phyloP scores from a whole-genome alignment of 92 coral and sea anemone species.

The Heliopora coerulea region DNA sequence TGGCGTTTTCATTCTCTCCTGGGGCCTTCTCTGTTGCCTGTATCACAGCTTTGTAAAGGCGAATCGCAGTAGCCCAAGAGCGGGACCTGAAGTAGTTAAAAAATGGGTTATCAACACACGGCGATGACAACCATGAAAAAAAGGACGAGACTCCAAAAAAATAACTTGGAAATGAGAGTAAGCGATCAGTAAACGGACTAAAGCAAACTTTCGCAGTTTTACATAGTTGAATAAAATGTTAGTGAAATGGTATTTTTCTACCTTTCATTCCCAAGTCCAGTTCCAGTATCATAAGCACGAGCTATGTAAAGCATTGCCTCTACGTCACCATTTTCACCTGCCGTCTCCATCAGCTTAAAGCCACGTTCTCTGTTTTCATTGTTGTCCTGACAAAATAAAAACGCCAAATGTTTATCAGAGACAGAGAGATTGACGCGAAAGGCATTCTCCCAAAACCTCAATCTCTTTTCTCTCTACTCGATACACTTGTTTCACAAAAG shows the following conservation, averaged over 20 bases:
- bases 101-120: background rate
- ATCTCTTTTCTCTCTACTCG: no score
- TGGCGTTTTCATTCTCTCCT: constrained; percentile 70
- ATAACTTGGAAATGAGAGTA: no score
- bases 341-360: constrained; percentile 74
- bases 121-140: no score
- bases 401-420: no score
- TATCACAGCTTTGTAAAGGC: constrained; percentile 82
- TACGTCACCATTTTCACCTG: constrained; percentile 77
- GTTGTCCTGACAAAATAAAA: constrained; percentile 52
- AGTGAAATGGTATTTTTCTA: no score
- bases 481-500: no score
- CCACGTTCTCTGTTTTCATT: constrained; percentile 74
- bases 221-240: no score
- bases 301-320: constrained; percentile 97
- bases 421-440: no score
- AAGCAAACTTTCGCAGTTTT: no score
- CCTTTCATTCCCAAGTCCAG: constrained; percentile 78
- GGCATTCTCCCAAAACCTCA: no score
- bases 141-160: no score
- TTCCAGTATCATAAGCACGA: constrained; percentile 83
- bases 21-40: constrained; percentile 62
- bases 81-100: constrained; percentile 43
- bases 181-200: no score
- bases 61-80: constrained; percentile 76